These are phyloP conservation scores for Agrochola litura DNA, from an alignment of 2,888 invertebrate genomes.

Conservation along the genomic window DNA sequence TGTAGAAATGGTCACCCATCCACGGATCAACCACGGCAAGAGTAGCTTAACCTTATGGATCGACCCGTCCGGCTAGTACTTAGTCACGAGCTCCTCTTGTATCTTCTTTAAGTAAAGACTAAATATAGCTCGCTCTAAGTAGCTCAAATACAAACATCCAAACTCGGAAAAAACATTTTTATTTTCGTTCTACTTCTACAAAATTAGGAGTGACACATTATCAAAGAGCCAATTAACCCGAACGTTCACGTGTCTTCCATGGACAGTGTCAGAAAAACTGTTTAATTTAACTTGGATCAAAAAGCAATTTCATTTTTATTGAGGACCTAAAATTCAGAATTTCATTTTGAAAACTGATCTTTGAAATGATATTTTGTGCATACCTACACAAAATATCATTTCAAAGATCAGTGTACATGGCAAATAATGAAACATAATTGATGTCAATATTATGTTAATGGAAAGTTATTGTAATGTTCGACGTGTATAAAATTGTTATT, in stretches of 20 bases:
- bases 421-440: background rate
- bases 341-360: background rate
- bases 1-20: too few species aligned
- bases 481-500: background rate
- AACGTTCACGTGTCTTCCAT: constrained; percentile 17
- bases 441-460: background rate
- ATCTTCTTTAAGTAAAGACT: background rate
- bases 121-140: constrained; percentile 6
- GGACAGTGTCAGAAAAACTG: constrained; percentile 41
- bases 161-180: constrained; percentile 41
- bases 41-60: too few species aligned
- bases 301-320: constrained; percentile 46
- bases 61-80: too few species aligned
- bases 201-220: constrained; percentile 57
- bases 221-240: constrained; percentile 47
- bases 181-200: constrained; percentile 45
- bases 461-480: background rate
- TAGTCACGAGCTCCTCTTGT: too few species aligned
- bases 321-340: background rate
- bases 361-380: background rate
- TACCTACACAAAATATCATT: too few species aligned
- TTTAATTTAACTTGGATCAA: constrained; percentile 44
- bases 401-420: background rate
- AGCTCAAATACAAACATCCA: background rate
- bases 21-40: too few species aligned